phyloP scores from a whole-genome alignment of 2,888 invertebrate species.

The Eupeodes luniger region DNA sequence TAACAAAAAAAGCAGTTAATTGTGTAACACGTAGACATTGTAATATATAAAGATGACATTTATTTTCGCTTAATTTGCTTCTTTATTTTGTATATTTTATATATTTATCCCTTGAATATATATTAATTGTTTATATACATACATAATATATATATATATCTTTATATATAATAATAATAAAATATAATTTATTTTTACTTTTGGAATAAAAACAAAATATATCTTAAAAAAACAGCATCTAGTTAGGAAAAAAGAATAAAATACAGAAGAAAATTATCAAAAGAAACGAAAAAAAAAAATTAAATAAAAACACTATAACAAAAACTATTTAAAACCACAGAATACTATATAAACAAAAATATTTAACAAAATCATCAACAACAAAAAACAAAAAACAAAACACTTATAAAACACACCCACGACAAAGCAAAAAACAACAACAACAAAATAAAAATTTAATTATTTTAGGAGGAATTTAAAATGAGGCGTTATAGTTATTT shows the following conservation, averaged over 20 bases:
- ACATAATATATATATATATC: slow-evolving; percentile 64
- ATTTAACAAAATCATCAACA: slow-evolving; percentile 35
- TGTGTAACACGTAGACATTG: slow-evolving; percentile 76
- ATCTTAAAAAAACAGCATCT: slow-evolving; percentile 62
- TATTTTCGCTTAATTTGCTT: slow-evolving; percentile 75
- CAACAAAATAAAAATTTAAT: slow-evolving; percentile 32
- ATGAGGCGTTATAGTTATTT: slow-evolving; percentile 64
- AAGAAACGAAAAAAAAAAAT: slow-evolving; percentile 54
- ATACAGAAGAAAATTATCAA: slow-evolving; percentile 61
- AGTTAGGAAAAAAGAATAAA: slow-evolving; percentile 59
- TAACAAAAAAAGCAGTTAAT: slow-evolving; percentile 59
- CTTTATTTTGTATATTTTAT: slow-evolving; percentile 76
- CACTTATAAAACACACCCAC: slow-evolving; percentile 59
- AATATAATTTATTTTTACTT: slow-evolving; percentile 75
- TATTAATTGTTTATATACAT: slow-evolving; percentile 75
- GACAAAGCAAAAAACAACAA: slow-evolving; percentile 36
- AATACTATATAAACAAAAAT: slow-evolving; percentile 33
- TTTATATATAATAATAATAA: slow-evolving; percentile 59
- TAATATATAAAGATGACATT: slow-evolving; percentile 73
- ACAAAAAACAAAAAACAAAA: slow-evolving; percentile 16
- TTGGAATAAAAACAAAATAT: slow-evolving; percentile 58
- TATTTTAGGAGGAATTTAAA: slow-evolving; percentile 70
- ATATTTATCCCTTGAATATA: slow-evolving; percentile 75
- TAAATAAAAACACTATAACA: slow-evolving; percentile 58
- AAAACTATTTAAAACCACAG: slow-evolving; percentile 67